These are phyloP conservation scores for Holothuria scabra DNA, from an alignment of 53 echinoderm and acorn worm genomes.

Conservation along the genomic window DNA sequence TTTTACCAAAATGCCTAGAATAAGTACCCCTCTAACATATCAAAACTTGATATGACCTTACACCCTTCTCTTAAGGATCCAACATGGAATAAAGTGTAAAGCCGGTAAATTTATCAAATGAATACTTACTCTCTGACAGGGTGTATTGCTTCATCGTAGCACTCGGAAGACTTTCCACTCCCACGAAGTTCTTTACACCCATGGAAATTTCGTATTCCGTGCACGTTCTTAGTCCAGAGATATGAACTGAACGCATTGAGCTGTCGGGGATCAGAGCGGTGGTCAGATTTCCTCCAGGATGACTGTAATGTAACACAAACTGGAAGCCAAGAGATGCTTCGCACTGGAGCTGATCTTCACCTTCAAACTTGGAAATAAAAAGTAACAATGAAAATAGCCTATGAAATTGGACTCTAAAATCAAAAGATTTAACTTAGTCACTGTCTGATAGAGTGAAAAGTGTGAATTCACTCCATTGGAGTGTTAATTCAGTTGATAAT, in stretches of 20 bases:
- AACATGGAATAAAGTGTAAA: no score
- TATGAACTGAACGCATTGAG: not conserved
- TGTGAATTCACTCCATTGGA: no score
- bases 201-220: conserved; percentile 6
- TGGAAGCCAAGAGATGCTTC: not conserved
- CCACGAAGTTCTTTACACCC: not conserved
- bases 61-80: no score
- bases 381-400: not conserved
- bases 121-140: conserved; percentile 3
- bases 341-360: not conserved
- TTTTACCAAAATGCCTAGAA: no score
- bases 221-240: conserved; percentile 7
- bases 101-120: no score
- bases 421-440: no score
- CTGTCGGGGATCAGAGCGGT: not conserved
- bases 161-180: not conserved
- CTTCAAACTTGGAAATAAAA: conserved; percentile 20
- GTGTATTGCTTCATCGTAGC: not conserved
- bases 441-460: no score
- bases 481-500: no score
- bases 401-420: no score
- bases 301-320: not conserved
- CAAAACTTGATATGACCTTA: no score
- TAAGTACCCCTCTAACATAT: no score
- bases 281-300: not conserved